Base-by-base conservation (phyloP, 1,140 invertebrate species). In the Adelges cooleyi region DNA sequence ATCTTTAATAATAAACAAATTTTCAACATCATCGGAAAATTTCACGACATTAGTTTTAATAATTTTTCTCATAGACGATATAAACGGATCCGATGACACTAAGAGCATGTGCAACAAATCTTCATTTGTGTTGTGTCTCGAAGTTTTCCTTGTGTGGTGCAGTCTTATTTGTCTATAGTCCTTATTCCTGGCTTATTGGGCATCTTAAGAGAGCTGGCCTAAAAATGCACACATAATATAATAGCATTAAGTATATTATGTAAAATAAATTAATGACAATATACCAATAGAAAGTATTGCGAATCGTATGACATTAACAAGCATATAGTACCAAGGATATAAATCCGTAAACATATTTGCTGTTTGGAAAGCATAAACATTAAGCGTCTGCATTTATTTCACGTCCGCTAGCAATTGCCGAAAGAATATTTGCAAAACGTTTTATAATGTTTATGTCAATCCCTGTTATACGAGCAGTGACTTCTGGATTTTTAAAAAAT, bases 401-500 rank as follows among this genome's bases (percentile, higher is more conserved):
- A 9, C 27, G n/a, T n/a, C 22, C 22, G 8, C 48, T 49, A 15
- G 22, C 22, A 49, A 49, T 49, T 1, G 48, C 13, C 6, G 1
- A 25, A 11, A 49, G 27, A 25, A 49, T 49, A 8, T 25, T 49
- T 25, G 48, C 15, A 51, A 51, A 51, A 6, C 49, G 49, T 51
- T 51, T 0, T 51, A 51, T 2, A 17, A 51, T 27, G 17, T 51
- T 33, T 51, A 33, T 17, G 0, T 71, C 66, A n/a, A 75, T 29
- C 27, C 69, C 70, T 48, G 71, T 72, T 17, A 75, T 73, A 38
- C 67, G 44, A 50, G 70, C 44, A 38, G 69, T 65, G 20, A 71
- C 44, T 68, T 69, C 42, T 18, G 71, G 66, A 50, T 73, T 68
- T 29, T 69, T 59, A 69, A 75, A 75, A 71, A 75, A 74, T 33